Conservation (phyloP, 2,797 vertebrate species). For the Enteromius viviparus region DNA sequence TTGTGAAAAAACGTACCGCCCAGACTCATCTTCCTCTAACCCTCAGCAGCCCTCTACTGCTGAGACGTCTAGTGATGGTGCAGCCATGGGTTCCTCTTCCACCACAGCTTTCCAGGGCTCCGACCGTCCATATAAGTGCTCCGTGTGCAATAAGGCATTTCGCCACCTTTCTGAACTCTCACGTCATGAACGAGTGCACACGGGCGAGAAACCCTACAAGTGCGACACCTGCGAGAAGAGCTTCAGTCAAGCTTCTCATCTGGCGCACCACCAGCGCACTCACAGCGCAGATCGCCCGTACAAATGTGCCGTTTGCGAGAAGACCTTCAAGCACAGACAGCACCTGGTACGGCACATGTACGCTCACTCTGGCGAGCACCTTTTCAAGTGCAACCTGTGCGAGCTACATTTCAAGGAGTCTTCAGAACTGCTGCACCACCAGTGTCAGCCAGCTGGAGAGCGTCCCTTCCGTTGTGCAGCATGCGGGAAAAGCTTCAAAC, state of each 20-base stretch:
- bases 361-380: constrained; percentile 92
- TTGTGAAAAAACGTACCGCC: constrained; percentile 95
- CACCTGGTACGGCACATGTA: constrained; percentile 98
- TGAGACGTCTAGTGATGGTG: constrained; percentile 74
- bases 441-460: constrained; percentile 91
- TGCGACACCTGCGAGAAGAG: constrained; percentile 96
- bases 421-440: constrained; percentile 93
- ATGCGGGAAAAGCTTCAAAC: constrained; percentile 94
- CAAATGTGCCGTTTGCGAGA: constrained; percentile 95
- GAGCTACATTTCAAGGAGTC: constrained; percentile 98
- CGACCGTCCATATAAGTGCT: constrained; percentile 92
- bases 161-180: constrained; percentile 94
- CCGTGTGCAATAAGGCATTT: constrained; percentile 95
- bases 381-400: constrained; percentile 95
- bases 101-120: constrained; percentile 74
- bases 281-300: constrained; percentile 96
- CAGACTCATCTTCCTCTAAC: constrained; percentile 76
- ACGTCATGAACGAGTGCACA: constrained; percentile 93
- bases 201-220: constrained; percentile 94
- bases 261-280: constrained; percentile 95
- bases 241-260: constrained; percentile 96
- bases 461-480: constrained; percentile 91
- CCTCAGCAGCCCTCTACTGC: constrained; percentile 80
- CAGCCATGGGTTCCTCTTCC: constrained; percentile 73
- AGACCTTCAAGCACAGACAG: constrained; percentile 96